A percentile compares a stretch with the other conserved stretches of the same genome.
phyloP scores from a whole-genome alignment of 37 sponge, comb jelly and placozoan genomes.

The Halisarca cf. caerulea region DNA sequence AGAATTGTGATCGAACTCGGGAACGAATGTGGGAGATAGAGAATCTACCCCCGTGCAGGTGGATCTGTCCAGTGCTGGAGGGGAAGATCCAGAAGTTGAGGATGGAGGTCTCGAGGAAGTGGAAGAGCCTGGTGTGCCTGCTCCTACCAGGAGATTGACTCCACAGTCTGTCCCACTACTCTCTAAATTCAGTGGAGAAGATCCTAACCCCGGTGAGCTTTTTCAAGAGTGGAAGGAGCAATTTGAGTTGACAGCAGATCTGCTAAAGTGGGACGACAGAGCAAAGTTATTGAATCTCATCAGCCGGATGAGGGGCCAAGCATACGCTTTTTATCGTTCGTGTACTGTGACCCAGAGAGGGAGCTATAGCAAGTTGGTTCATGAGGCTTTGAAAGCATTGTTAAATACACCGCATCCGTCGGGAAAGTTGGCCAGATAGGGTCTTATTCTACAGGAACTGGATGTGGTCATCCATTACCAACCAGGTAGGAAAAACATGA shows the following conservation, averaged over 20 bases:
- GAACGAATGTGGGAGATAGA: neutral
- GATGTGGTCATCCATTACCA: slow-evolving; percentile 30
- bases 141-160: neutral
- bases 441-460: slow-evolving; percentile 32
- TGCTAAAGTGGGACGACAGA: too few species aligned
- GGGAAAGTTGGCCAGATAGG: slow-evolving; percentile 38
- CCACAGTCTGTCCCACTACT: slow-evolving; percentile 45
- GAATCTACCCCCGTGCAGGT: neutral
- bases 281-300: too few species aligned
- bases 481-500: slow-evolving; percentile 6
- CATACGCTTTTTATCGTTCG: too few species aligned
- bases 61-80: neutral
- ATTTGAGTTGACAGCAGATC: slow-evolving; percentile 39
- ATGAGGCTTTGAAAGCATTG: slow-evolving; percentile 29
- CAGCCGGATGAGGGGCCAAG: too few species aligned
- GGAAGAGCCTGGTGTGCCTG: neutral
- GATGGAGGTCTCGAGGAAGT: neutral
- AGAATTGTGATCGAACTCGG: neutral
- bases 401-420: slow-evolving; percentile 36
- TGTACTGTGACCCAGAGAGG: too few species aligned
- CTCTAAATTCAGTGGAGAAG: slow-evolving; percentile 43
- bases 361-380: too few species aligned
- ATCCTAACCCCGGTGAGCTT: slow-evolving; percentile 26
- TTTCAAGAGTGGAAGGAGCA: slow-evolving; percentile 60
- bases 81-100: neutral